Percentiles rank a stretch among this genome's conserved stretches.
Evolutionary conservation across 2,888 invertebrate genomes (phyloP).

Genomic region (Stenurella melanura): DNA sequence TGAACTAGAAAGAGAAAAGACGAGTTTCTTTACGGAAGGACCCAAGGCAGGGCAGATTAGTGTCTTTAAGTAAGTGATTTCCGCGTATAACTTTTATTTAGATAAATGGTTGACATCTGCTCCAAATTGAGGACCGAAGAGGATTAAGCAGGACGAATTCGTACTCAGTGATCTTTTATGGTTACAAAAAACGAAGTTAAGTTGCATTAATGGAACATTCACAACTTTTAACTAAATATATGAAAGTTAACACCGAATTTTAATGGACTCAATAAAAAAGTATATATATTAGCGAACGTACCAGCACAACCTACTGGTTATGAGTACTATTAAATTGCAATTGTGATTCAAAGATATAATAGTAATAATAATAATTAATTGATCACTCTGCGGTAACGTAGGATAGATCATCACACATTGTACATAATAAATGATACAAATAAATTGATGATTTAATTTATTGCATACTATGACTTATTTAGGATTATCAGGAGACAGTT

Average conservation of each 20-base stretch:
- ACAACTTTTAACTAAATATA: neutral
- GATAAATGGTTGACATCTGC: slow-evolving; percentile 35
- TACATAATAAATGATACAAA: too few species aligned
- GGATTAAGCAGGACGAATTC: neutral
- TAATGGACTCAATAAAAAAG: too few species aligned
- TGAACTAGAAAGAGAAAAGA: slow-evolving; percentile 1
- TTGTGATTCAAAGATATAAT: too few species aligned
- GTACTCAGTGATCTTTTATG: slow-evolving; percentile 2
- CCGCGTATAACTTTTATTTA: slow-evolving; percentile 33
- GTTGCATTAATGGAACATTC: slow-evolving; percentile 3
- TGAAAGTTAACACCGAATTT: neutral
- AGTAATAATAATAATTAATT: too few species aligned
- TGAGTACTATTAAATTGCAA: too few species aligned
- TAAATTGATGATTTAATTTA: too few species aligned
- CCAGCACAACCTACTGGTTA: too few species aligned
- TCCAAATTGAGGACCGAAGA: slow-evolving; percentile 5
- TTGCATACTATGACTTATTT: too few species aligned
- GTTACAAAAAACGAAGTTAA: neutral
- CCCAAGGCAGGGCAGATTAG: slow-evolving; percentile 24
- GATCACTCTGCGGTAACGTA: too few species aligned
- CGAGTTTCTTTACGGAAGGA: slow-evolving; percentile 11
- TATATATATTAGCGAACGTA: too few species aligned
- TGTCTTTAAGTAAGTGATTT: slow-evolving; percentile 37
- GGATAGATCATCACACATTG: too few species aligned
- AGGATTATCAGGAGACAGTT: too few species aligned